These are phyloP conservation scores for Hemitrygon akajei DNA, from an alignment of 2,797 vertebrate genomes.

Conservation along the genomic window DNA sequence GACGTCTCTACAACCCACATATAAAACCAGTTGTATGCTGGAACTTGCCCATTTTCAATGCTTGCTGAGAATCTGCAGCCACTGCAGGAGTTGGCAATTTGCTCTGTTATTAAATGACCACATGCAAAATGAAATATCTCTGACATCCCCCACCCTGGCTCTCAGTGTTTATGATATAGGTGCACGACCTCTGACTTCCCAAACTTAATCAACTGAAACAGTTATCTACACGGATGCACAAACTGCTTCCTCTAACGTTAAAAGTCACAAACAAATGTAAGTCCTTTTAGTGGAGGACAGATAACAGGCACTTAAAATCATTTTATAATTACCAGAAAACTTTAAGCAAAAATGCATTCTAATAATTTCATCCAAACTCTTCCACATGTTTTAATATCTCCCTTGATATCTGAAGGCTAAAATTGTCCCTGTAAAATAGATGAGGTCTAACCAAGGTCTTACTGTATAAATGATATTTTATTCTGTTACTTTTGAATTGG, in stretches of 20 bases:
- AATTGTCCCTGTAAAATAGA: background rate
- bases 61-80: background rate
- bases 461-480: background rate
- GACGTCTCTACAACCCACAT: background rate
- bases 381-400: background rate
- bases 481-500: background rate
- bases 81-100: background rate
- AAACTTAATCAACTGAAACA: background rate
- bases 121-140: background rate
- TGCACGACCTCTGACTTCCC: background rate
- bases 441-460: background rate
- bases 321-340: background rate
- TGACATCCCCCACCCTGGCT: background rate
- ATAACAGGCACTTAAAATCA: background rate
- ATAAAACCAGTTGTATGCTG: background rate
- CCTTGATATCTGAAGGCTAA: background rate
- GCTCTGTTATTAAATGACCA: background rate
- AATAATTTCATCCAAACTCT: background rate
- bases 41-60: background rate
- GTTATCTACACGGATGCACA: background rate
- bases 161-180: background rate
- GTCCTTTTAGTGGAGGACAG: background rate
- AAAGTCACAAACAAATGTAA: background rate
- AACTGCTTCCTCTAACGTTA: background rate
- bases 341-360: background rate